These are phyloP conservation scores for Lagorchestes hirsutus DNA, from an alignment of 2,797 vertebrate genomes.

Conservation along the genomic window DNA sequence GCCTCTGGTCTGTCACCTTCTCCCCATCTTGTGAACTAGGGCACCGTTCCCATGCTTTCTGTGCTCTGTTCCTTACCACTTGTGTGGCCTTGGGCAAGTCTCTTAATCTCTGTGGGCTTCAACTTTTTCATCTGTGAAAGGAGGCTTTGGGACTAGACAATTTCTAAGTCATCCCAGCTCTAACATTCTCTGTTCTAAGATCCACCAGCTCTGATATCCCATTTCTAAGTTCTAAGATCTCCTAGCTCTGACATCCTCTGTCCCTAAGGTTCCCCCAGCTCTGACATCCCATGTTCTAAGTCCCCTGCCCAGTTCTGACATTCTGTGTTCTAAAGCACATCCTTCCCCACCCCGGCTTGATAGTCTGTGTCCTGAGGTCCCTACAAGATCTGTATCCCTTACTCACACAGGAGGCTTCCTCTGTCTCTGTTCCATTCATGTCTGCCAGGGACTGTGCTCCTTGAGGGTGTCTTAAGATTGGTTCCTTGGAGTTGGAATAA, in stretches of 20 bases:
- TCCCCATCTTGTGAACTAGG: background rate
- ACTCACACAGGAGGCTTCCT: background rate
- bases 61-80: background rate
- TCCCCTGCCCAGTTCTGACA: background rate
- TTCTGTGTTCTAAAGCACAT: background rate
- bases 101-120: background rate
- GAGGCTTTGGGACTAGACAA: background rate
- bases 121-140: background rate
- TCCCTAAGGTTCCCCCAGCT: no score
- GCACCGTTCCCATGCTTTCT: background rate
- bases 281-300: background rate
- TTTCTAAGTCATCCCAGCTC: background rate
- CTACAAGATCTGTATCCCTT: background rate
- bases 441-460: background rate
- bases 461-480: background rate
- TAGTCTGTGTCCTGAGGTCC: background rate
- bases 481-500: background rate
- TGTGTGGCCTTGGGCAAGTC: accelerated
- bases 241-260: no score
- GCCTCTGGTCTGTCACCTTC: accelerated
- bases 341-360: background rate
- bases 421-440: background rate
- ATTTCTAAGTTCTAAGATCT: background rate
- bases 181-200: background rate
- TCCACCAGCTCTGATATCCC: accelerated